Conservation (phyloP, 37 sponge, comb jelly and placozoan species). For the Agelas oroides region DNA sequence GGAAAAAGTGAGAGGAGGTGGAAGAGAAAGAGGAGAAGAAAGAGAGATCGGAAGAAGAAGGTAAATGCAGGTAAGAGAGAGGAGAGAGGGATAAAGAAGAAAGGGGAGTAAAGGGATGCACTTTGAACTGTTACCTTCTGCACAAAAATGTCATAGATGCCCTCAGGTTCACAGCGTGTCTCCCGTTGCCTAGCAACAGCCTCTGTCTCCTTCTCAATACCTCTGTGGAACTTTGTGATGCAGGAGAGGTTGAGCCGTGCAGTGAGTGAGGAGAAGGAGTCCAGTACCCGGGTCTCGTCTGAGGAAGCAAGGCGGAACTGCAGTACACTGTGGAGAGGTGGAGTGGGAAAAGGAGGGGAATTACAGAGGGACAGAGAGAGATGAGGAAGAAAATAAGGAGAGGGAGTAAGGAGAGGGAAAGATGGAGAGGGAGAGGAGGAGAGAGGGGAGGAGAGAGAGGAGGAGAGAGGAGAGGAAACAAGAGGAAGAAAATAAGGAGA, state of each 20-base stretch:
- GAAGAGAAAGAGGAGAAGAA: no score
- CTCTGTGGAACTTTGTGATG: conserved; percentile 7
- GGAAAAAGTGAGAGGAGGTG: no score
- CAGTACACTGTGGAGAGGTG: conserved; percentile 26
- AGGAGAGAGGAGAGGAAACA: no score
- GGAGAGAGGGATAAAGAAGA: no score
- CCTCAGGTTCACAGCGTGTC: neutral
- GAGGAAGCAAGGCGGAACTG: conserved; percentile 54
- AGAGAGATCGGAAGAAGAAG: no score
- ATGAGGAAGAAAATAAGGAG: neutral
- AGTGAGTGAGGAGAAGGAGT: conserved; percentile 29
- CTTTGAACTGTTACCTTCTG: no score
- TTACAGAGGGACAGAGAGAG: neutral
- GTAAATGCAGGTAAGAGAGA: no score
- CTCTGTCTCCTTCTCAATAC: conserved; percentile 27
- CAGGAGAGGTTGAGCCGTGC: conserved; percentile 33
- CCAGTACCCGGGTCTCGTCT: conserved; percentile 38
- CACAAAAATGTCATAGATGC: conserved; percentile 32
- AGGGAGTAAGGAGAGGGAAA: neutral
- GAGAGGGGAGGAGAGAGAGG: no score
- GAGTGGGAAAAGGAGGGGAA: neutral
- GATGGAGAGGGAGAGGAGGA: neutral
- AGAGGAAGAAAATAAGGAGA: no score
- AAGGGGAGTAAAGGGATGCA: no score
- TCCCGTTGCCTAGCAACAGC: neutral